Evolutionary conservation across 2,888 invertebrate species (phyloP), one percentile per base, ranked within the genome.

Genomic region (Lasioglossum zephyrum): DNA sequence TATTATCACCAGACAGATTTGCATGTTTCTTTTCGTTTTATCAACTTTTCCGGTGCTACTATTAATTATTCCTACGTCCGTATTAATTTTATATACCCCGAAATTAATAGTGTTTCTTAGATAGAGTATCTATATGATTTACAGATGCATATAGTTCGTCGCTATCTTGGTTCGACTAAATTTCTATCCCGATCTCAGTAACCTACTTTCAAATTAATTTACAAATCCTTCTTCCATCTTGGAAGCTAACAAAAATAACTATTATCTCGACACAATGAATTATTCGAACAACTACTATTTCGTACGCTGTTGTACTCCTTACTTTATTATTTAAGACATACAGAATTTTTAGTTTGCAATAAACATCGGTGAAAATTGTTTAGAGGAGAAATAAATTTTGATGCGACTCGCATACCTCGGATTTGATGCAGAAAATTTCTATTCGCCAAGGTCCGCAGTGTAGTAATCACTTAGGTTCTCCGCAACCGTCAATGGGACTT

Each of bases 401-500:
- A 53, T 53, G 9, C 3, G 2, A 22, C 9, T 53, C 53, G 53
- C 53, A 53, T 9, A 4, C 53, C 22, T n/a, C 9, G n/a, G 22
- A 9, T 9, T 53, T 4, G 22, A 53, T 0, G 53, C 22, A 8
- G 22, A 53, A 53, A n/a, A 2, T 22, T 53, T 53, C 22, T n/a
- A 53, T 57, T n/a, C 57, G 5, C 11, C 11, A 57, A 57, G 57
- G 4, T 57, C 57, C 57, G 57, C 57, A 57, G 57, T n/a, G 57
- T n/a, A n/a, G n/a, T 57, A 57, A 57, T 57, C n/a, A 57, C 57
- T 57, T 4, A 57, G 57, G 11, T 1, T n/a, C 3, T 9, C 57
- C 57, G n/a, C n/a, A n/a, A n/a, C n/a, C 57, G 57, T 57, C 57
- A 57, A n/a, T 57, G n/a, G 57, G 57, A n/a, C n/a, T 57, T 57